Conservation (phyloP, 1,140 invertebrate genomes). For the Atta colombica region DNA sequence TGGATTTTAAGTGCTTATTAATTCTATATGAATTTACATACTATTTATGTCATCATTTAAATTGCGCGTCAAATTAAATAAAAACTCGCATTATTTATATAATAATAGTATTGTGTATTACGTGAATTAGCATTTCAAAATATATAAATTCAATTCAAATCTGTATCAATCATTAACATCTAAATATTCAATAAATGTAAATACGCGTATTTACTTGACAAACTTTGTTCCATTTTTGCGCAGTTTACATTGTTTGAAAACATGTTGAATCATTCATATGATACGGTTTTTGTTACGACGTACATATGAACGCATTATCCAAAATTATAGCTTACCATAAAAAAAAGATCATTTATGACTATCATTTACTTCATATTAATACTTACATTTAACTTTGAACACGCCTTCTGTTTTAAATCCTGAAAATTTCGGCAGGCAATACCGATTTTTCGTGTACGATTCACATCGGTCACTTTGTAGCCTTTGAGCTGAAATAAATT, state of each 20-base stretch:
- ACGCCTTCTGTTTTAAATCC: slow-evolving; percentile 89
- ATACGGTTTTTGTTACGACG: background rate
- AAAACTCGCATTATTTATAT: background rate
- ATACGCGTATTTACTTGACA: slow-evolving; percentile 23
- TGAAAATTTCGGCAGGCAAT: slow-evolving; percentile 89
- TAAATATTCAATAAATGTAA: slow-evolving; percentile 30
- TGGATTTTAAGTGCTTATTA: no score
- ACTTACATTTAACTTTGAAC: slow-evolving; percentile 90
- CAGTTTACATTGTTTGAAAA: slow-evolving; percentile 40
- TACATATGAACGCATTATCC: background rate
- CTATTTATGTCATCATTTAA: no score
- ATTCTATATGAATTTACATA: no score
- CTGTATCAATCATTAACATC: background rate
- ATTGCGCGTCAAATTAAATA: no score
- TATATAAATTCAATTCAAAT: background rate
- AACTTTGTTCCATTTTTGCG: slow-evolving; percentile 21
- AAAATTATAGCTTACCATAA: background rate
- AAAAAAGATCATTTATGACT: background rate
- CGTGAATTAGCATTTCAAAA: background rate
- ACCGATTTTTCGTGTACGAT: slow-evolving; percentile 89
- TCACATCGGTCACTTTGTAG: slow-evolving; percentile 91
- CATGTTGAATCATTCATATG: slow-evolving; percentile 44
- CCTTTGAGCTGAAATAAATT: slow-evolving; percentile 87
- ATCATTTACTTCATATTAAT: background rate
- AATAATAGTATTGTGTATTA: background rate